Evolutionary conservation across 1,140 invertebrate species (phyloP).

Genomic region (Bombus consobrinus): DNA sequence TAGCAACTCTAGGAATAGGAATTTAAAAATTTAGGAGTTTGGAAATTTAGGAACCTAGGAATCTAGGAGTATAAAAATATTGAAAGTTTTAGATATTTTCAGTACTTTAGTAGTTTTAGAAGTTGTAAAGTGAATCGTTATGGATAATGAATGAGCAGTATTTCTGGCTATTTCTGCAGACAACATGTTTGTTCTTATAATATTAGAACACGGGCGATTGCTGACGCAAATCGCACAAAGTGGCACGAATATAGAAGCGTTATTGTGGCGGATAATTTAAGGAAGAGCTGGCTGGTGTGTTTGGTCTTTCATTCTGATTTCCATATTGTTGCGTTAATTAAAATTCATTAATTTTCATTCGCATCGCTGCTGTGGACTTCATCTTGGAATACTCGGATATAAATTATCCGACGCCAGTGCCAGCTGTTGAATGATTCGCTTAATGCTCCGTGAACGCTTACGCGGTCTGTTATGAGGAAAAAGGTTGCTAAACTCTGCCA

Average conservation of each 20-base stretch:
- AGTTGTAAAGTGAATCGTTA: background rate
- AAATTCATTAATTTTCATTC: slow-evolving; percentile 78
- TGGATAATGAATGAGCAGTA: background rate
- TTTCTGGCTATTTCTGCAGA: background rate
- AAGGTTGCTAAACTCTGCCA: slow-evolving; percentile 30
- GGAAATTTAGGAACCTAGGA: background rate
- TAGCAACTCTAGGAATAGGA: too few species aligned
- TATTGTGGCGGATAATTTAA: background rate
- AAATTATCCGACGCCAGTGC: slow-evolving; percentile 74
- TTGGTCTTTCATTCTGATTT: slow-evolving; percentile 70
- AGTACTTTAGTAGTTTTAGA: background rate
- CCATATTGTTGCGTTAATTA: slow-evolving; percentile 74
- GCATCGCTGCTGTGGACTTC: slow-evolving; percentile 63
- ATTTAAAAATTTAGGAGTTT: background rate
- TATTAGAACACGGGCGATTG: background rate
- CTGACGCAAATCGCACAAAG: background rate
- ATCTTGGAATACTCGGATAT: slow-evolving; percentile 65
- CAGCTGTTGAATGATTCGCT: slow-evolving; percentile 73
- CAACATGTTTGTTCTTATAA: background rate
- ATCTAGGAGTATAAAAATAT: background rate
- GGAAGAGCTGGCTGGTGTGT: background rate
- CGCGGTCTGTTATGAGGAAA: slow-evolving; percentile 2
- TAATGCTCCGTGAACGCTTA: slow-evolving; percentile 69
- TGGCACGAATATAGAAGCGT: background rate
- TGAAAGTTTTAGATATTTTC: background rate